Conservation (phyloP, 2,888 invertebrate species). For the Mylabris sibirica region DNA sequence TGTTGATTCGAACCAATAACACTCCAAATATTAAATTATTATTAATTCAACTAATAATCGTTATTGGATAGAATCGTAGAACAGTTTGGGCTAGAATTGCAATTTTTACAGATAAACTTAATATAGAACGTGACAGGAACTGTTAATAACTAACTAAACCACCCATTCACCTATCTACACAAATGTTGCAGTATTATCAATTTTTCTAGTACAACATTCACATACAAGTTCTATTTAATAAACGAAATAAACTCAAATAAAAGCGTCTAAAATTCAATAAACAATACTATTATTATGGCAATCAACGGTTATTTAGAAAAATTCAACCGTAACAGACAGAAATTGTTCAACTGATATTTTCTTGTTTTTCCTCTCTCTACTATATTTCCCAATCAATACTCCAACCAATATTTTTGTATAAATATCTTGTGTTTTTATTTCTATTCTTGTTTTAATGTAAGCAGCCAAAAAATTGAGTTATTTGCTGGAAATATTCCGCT, state of each 20-base stretch:
- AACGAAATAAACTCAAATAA: no score
- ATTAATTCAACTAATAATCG: conserved; percentile 4
- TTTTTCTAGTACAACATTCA: neutral
- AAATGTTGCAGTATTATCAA: neutral
- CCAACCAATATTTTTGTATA: no score
- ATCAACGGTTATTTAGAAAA: neutral
- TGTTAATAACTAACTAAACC: neutral
- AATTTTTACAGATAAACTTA: conserved; percentile 13
- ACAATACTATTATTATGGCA: no score
- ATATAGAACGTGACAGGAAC: conserved; percentile 7
- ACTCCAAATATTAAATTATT: neutral
- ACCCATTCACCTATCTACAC: neutral
- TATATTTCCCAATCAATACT: neutral
- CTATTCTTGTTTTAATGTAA: no score
- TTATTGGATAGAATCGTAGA: neutral
- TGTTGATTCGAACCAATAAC: neutral
- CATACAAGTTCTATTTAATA: no score
- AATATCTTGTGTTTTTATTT: no score
- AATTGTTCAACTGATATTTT: neutral
- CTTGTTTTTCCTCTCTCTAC: neutral
- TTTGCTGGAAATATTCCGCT: no score
- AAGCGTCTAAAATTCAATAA: no score
- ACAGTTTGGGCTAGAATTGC: neutral
- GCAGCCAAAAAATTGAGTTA: no score
- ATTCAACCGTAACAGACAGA: neutral